A percentile compares a stretch with the other conserved stretches of the same genome.
These are phyloP conservation scores for Eristalis intricaria DNA, from an alignment of 2,888 invertebrate genomes.

Conservation along the genomic window DNA sequence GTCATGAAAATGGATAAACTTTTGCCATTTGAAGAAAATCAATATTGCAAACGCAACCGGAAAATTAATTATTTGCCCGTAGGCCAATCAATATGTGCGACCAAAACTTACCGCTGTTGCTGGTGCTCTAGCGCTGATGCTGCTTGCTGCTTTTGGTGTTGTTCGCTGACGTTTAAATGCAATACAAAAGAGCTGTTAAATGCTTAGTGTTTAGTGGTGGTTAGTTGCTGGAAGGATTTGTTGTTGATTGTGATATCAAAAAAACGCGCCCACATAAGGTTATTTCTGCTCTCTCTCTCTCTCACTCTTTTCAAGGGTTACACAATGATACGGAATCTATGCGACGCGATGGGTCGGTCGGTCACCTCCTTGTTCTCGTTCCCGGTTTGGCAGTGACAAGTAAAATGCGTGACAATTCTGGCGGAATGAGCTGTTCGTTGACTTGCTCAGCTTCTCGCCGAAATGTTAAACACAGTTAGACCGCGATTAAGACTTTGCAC, in stretches of 20 bases:
- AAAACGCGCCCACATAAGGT: neutral
- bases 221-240: constrained; percentile 9
- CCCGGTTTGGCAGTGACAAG: constrained; percentile 46
- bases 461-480: neutral
- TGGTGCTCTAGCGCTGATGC: neutral
- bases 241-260: constrained; percentile 4
- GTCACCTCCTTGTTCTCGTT: constrained; percentile 6
- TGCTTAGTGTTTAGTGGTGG: constrained; percentile 20
- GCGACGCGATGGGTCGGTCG: neutral
- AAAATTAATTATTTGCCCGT: constrained; percentile 3
- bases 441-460: neutral
- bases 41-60: constrained; percentile 17
- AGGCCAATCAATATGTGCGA: neutral
- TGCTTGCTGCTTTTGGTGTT: neutral
- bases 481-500: neutral
- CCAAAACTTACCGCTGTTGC: constrained; percentile 38
- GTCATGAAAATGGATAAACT: neutral
- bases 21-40: constrained; percentile 21
- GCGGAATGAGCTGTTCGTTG: neutral
- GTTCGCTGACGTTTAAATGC: constrained; percentile 21
- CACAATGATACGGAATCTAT: too few relatives aligned
- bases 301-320: too few relatives aligned
- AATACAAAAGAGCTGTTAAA: constrained; percentile 26
- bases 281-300: neutral
- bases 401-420: constrained; percentile 14